A percentile compares a stretch with the other conserved stretches of the same genome.
Evolutionary conservation across 2,797 vertebrate species (phyloP).

Genomic region (Salmo trutta): DNA sequence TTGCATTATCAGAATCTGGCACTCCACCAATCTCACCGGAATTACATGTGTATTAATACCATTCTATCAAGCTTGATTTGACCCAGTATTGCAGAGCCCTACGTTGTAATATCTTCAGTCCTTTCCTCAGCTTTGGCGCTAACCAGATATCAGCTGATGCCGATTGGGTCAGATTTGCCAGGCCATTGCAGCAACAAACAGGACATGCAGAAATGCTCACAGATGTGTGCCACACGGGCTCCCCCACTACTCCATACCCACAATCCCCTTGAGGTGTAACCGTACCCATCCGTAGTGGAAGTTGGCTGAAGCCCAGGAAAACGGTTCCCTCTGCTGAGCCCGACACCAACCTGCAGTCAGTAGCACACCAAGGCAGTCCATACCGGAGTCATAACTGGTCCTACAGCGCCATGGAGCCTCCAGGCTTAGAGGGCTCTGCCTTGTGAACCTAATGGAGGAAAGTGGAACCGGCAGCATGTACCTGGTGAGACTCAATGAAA

Average conservation of each 20-base stretch:
- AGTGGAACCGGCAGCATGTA: background rate
- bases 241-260: background rate
- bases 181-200: background rate
- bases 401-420: background rate
- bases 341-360: background rate
- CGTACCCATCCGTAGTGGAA: background rate
- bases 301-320: background rate
- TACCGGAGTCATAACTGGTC: background rate
- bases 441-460: background rate
- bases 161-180: background rate
- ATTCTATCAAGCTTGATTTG: background rate
- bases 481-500: background rate
- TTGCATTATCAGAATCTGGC: background rate
- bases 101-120: background rate
- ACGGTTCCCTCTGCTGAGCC: background rate
- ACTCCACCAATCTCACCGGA: background rate
- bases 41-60: background rate
- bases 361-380: background rate
- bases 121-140: background rate
- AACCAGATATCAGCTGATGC: background rate
- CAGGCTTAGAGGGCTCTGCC: background rate
- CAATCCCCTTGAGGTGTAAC: constrained; percentile 3
- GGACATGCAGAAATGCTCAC: background rate
- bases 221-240: background rate
- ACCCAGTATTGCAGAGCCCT: background rate